Evolutionary conservation across 2,888 invertebrate species (phyloP).

Genomic region (Amiota communis): DNA sequence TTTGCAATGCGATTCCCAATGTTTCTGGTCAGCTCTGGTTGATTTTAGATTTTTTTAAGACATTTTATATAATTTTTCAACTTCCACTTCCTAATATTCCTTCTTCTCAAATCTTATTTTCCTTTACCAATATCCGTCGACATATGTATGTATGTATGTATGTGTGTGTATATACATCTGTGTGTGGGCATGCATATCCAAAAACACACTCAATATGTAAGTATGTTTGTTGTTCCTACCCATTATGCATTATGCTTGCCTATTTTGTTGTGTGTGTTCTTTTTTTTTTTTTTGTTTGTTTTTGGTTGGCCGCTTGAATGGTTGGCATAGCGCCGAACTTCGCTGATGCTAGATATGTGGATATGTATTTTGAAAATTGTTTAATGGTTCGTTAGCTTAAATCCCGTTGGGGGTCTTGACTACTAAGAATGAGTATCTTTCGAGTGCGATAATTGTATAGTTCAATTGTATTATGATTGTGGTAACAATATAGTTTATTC

Average conservation of each 20-base stretch:
- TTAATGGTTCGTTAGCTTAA: constrained; percentile 63
- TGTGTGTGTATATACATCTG: neutral
- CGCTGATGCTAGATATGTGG: constrained; percentile 42
- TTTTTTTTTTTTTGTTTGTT: constrained; percentile 53
- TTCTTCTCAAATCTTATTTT: constrained; percentile 17
- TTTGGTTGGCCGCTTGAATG: constrained; percentile 65
- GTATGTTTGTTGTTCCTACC: neutral
- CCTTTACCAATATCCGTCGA: neutral
- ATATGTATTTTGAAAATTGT: constrained; percentile 52
- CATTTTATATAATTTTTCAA: constrained; percentile 33
- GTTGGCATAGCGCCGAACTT: constrained; percentile 40
- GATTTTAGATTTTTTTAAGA: constrained; percentile 25
- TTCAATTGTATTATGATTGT: constrained; percentile 42
- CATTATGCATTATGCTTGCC: neutral
- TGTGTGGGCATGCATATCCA: neutral
- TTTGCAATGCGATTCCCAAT: constrained; percentile 33
- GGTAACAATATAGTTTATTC: no score
- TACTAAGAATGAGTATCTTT: constrained; percentile 42
- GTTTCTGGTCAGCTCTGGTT: constrained; percentile 38
- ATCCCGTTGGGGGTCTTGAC: constrained; percentile 55
- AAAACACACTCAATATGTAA: neutral
- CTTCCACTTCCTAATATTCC: constrained; percentile 12
- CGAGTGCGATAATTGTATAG: constrained; percentile 60
- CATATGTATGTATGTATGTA: neutral
- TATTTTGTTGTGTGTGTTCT: constrained; percentile 38